Evolutionary conservation across 2,113 vertebrate species (phyloP).

Genomic region (Gorsachius goisagi): DNA sequence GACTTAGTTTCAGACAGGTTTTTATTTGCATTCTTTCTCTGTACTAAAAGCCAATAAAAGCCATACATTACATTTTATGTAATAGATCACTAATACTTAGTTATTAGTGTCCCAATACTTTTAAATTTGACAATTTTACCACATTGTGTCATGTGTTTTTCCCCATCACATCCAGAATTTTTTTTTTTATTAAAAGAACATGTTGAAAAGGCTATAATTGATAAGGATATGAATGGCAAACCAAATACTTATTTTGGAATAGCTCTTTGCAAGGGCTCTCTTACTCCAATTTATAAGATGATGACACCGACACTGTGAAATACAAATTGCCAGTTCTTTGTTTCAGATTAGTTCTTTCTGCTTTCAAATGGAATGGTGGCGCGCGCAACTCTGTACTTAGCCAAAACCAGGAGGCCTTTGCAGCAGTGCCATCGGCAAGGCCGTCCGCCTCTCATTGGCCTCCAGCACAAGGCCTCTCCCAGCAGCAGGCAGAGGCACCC

Average conservation of each 20-base stretch:
- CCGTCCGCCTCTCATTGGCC: accelerated
- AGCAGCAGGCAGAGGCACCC: accelerated
- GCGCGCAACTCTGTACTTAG: accelerated
- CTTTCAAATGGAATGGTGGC: neutral
- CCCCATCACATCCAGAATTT: accelerated
- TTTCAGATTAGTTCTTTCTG: neutral
- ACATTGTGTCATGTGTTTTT: neutral
- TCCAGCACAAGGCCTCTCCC: no score
- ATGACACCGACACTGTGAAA: neutral
- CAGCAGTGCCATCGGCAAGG: accelerated
- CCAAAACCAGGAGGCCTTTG: accelerated
- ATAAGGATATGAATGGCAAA: neutral
- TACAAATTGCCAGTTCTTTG: neutral
- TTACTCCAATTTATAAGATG: neutral
- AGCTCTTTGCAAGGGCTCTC: neutral
- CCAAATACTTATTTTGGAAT: neutral
- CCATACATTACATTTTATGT: neutral
- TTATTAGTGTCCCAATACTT: neutral
- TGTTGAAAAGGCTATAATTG: neutral
- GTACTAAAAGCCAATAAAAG: neutral
- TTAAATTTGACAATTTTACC: neutral
- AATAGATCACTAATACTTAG: neutral
- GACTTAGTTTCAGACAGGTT: neutral
- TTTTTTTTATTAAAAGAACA: neutral
- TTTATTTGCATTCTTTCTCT: neutral